Conservation (phyloP, 2,113 vertebrate species). For the Furnarius figulus region DNA sequence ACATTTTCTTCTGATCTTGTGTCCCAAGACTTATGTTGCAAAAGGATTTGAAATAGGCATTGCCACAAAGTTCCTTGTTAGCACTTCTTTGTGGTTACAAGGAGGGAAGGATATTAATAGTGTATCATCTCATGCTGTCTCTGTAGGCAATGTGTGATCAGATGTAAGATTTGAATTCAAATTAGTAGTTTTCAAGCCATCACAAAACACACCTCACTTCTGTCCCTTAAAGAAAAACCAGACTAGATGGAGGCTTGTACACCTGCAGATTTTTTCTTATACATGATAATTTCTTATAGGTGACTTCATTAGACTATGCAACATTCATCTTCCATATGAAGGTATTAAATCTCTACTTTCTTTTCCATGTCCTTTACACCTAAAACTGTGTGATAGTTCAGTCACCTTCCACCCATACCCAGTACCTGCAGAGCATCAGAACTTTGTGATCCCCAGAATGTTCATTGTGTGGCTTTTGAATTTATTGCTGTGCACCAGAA, state of each 20-base stretch:
- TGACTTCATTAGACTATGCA: neutral
- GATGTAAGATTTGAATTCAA: neutral
- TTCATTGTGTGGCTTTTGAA: neutral
- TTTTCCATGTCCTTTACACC: fast-evolving
- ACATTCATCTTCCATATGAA: neutral
- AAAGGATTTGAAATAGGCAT: neutral
- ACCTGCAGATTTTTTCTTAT: too few relatives aligned
- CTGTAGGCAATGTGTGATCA: neutral
- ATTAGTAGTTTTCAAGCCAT: neutral
- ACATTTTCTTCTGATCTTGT: neutral
- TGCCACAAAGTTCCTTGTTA: neutral
- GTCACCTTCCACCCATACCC: neutral
- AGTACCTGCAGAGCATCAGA: neutral
- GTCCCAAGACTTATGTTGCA: neutral
- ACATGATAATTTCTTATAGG: too few relatives aligned
- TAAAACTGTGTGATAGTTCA: neutral
- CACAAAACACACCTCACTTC: neutral
- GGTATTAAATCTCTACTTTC: neutral
- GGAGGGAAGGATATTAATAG: neutral
- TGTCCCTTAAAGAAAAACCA: neutral
- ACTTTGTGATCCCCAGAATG: neutral
- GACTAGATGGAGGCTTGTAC: neutral
- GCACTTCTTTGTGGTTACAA: neutral
- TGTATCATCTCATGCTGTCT: neutral
- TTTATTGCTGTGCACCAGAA: neutral